Evolutionary conservation across 2,888 invertebrate species (phyloP), one percentile per base, ranked within the genome.

Genomic region (Mimumesa dahlbomi): DNA sequence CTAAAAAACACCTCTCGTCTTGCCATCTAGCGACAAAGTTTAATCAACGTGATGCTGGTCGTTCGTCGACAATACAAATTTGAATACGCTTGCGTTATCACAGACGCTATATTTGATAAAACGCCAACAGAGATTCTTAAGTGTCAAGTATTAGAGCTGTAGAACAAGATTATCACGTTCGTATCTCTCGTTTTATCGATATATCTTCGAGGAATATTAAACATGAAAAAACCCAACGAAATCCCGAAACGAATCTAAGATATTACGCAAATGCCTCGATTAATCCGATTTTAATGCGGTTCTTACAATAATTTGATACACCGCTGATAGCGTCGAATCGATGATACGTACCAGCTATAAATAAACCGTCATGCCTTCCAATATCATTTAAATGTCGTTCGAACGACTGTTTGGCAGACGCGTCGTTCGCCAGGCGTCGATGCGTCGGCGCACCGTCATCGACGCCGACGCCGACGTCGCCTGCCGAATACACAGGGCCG

Each of bases 361-460:
- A 25, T 25, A 25, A 25, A 25, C 25, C 25, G 25, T 5, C 25
- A 3, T 3, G 3, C 25, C 25, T 25, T 5, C 7, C 25, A 25
- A 25, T 7, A 25, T 25, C 25, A 13, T 19, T 42, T 38, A 7
- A 4, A 19, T 11, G 49, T 16, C 0, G 13, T 14, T 31, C 6
- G 7, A 42, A 43, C 22, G 45, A 38, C 19, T 48, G 22, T n/a
- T n/a, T n/a, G 25, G n/a, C 1, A 7, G 1, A 29, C 5, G 22
- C 11, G 25, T n/a, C 7, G 13, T 29, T 18, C 59, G 36, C 19
- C 31, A 29, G 38, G 7, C 46, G 40, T 19, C 45, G 53, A 18
- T 63, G 80, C 79, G 79, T 68, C 73, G 77, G 68, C 79, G 77
- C 77, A 22, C 13, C 64, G 49, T 71, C 75, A 73, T 75, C 67